Percentiles rank a stretch among this genome's conserved stretches.
phyloP scores from a whole-genome alignment of 2,113 vertebrate species.

The Rhombomys opimus region DNA sequence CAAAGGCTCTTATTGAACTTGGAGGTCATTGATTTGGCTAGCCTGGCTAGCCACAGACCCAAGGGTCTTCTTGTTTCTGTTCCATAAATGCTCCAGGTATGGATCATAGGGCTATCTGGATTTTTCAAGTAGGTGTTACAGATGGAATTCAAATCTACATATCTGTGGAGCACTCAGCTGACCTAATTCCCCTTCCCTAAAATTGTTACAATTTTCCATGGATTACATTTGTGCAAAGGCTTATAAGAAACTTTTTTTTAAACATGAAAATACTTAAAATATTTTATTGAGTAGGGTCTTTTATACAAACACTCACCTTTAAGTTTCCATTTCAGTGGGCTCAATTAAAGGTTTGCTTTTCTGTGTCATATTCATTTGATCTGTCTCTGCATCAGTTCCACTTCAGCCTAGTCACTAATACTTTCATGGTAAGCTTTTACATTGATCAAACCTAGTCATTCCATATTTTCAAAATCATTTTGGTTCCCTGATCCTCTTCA shows the following conservation, averaged over 20 bases:
- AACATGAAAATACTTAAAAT: not conserved
- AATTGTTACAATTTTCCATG: constrained; percentile 1
- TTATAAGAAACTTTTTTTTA: not conserved
- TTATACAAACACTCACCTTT: not conserved
- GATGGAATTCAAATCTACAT: not conserved
- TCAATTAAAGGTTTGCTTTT: not conserved
- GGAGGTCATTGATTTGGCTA: not conserved
- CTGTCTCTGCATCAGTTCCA: not conserved
- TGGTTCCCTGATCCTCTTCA: constrained; percentile 10
- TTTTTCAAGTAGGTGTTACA: not conserved
- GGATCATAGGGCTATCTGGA: not conserved
- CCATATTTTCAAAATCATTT: constrained; percentile 32
- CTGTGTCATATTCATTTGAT: not conserved
- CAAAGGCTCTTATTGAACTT: not conserved
- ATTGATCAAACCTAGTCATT: not conserved
- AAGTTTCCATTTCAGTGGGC: not conserved
- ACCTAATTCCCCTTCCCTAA: not conserved
- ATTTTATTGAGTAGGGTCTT: not conserved
- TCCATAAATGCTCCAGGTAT: not conserved
- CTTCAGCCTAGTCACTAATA: not conserved
- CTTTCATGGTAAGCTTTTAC: not conserved
- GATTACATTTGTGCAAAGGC: not conserved
- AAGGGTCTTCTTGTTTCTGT: not conserved
- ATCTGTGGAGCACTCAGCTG: not conserved
- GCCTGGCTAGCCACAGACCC: not conserved